Base-by-base conservation (phyloP, 1,140 invertebrate genomes). In the Andrena cerasifolii region DNA sequence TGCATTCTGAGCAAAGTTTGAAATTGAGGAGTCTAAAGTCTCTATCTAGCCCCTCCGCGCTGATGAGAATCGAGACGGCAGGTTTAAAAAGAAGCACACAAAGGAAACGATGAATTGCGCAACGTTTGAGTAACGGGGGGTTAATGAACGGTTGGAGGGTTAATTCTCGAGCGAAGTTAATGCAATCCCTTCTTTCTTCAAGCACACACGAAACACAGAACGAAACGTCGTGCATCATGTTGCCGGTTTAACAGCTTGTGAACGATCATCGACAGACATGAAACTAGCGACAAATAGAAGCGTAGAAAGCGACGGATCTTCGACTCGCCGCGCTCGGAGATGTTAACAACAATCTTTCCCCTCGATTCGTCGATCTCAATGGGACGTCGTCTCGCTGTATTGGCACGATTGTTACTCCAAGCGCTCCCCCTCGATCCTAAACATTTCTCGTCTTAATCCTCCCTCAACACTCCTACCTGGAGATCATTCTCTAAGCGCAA, bases 221-320 rank as follows among this genome's bases (percentile, higher is more conserved):
- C 67, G 40, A 63, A 26, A 62, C 8, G 45, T 26, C 51, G 53
- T 63, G 58, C n/a, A n/a, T 5, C 36, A 40, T 40, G 4, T 40
- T 40, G 70, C 65, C 53, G 53, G 24, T 45, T 63, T 59, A 78
- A 49, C 73, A 73, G 7, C 77, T 78, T 47, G 65, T 65, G 47
- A 36, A 83, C 79, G 79, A 79, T 77, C 78, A 86, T 82, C 79
- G 71, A 82, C 66, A 88, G 78, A 77, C 78, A 82, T 83, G 54
- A 58, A 58, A 49, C 47, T 58, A 21, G 58, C 59, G 43, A 80
- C 80, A 83, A 80, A 80, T 36, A 79, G 43, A 63, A 67, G 74
- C 45, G 33, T 79, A 47, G 36, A 49, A 79, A 84, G 72, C 67
- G 40, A 53, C 54, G 62, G 67, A 83, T 83, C 62, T 72, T 83